Conservation (phyloP, 2,797 vertebrate genomes). For the Eulemur mongoz region DNA sequence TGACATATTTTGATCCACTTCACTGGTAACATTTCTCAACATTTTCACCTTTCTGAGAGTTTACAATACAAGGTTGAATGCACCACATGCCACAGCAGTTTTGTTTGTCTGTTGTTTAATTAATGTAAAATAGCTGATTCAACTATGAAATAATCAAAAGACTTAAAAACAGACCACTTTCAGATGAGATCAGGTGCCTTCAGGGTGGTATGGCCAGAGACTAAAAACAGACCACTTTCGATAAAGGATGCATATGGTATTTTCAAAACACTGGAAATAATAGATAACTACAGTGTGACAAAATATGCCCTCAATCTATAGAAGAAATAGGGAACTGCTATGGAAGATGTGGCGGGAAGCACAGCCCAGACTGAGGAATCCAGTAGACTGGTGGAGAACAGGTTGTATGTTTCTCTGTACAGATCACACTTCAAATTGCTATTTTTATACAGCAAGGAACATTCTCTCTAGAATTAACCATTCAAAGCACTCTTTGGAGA, state of each 20-base stretch:
- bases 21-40: neutral
- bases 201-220: neutral
- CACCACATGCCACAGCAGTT: neutral
- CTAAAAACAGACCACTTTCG: conserved; percentile 49
- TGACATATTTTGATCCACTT: neutral
- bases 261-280: conserved; percentile 53
- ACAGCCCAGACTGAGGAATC: neutral
- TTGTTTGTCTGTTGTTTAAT: neutral
- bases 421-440: neutral
- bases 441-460: neutral
- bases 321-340: conserved; percentile 23
- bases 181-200: neutral
- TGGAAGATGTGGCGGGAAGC: neutral
- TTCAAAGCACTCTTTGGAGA: neutral
- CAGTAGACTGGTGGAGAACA: neutral
- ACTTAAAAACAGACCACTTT: conserved; percentile 50
- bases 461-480: neutral
- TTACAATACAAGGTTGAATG: neutral
- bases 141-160: conserved; percentile 63
- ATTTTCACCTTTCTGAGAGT: conserved; percentile 25
- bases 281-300: conserved; percentile 44
- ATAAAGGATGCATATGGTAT: conserved; percentile 71
- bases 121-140: conserved; percentile 75
- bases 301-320: conserved; percentile 4
- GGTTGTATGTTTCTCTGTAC: fast-evolving